Evolutionary conservation across 2,888 invertebrate species (phyloP).

Genomic region (Hylaea fasciaria): DNA sequence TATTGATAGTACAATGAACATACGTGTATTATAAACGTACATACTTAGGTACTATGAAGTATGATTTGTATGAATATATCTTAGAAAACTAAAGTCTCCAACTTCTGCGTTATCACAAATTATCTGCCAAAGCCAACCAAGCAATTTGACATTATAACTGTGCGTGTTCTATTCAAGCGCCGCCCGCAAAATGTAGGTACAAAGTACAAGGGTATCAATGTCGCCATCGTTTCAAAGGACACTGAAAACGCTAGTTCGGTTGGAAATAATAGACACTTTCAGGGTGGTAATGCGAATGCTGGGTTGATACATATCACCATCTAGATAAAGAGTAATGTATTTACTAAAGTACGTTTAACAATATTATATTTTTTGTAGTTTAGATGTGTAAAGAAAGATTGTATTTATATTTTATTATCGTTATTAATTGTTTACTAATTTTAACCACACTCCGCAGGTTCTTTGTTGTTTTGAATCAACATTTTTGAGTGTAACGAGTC

Average conservation of each 20-base stretch:
- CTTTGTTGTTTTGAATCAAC: no score
- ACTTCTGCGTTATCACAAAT: not conserved
- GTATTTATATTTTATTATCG: no score
- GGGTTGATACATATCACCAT: conserved; percentile 36
- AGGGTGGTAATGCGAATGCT: conserved; percentile 41
- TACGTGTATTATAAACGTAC: no score
- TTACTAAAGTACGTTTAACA: not conserved
- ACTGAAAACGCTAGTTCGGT: conserved; percentile 57
- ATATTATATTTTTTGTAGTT: no score
- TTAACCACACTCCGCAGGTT: no score
- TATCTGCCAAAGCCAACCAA: not conserved
- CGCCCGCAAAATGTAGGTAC: conserved; percentile 43
- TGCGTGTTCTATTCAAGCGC: conserved; percentile 35
- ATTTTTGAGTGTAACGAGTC: no score
- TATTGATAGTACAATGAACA: no score
- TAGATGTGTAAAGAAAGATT: no score
- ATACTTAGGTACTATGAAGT: no score
- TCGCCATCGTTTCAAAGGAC: conserved; percentile 52
- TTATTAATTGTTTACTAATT: no score
- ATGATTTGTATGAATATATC: no score
- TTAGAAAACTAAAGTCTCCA: no score
- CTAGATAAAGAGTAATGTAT: conserved; percentile 1
- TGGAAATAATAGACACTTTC: conserved; percentile 64
- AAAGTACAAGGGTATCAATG: conserved; percentile 46
- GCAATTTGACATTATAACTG: not conserved